Percentiles rank a stretch among this genome's conserved stretches.
These are phyloP conservation scores for Antennarius maculatus DNA, from an alignment of 2,797 vertebrate genomes.

Conservation along the genomic window DNA sequence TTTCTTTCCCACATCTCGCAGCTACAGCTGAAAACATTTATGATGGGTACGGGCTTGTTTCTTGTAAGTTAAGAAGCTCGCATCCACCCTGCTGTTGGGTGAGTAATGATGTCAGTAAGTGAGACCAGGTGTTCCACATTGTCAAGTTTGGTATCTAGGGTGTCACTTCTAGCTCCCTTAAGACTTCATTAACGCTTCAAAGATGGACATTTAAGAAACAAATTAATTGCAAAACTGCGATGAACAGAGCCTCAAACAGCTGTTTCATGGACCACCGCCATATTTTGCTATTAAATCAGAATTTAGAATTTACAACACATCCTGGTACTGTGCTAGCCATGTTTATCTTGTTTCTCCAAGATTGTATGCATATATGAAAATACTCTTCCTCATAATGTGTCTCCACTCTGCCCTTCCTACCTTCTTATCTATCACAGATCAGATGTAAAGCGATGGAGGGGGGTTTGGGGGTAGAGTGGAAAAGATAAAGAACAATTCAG, in stretches of 20 bases:
- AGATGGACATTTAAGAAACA: too few species aligned
- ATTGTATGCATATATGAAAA: background rate
- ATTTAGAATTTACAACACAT: too few species aligned
- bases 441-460: background rate
- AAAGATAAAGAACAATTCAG: background rate
- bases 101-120: background rate
- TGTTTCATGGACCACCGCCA: background rate
- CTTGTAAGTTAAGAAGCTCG: constrained; percentile 7
- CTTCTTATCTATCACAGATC: background rate
- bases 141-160: background rate
- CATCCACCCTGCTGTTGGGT: background rate
- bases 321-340: too few species aligned
- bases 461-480: background rate
- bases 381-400: background rate
- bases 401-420: too few species aligned
- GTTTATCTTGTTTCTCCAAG: background rate
- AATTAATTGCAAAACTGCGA: background rate
- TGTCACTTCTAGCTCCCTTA: background rate
- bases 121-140: background rate
- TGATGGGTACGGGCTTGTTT: background rate
- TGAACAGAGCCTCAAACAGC: background rate
- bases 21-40: constrained; percentile 17
- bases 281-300: background rate
- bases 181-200: too few species aligned
- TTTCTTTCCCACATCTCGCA: background rate